Base-by-base conservation (phyloP, 2,797 vertebrate genomes). In the Phalloptychus januarius region DNA sequence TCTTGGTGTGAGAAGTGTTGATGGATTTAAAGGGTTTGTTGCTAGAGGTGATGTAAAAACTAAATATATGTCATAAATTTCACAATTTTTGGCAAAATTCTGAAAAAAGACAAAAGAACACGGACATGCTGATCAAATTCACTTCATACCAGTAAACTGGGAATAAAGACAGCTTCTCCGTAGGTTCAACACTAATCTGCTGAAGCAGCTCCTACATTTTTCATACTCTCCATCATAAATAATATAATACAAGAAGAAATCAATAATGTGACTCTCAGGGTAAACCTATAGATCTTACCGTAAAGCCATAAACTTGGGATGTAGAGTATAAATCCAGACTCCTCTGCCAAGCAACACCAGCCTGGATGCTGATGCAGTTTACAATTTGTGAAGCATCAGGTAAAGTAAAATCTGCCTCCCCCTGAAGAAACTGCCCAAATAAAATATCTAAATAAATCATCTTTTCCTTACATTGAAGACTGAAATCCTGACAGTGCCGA, bases 161-260 rank as follows among this genome's bases (percentile, higher is more conserved):
- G 71, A 81, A 79, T 83, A 67, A 74, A 79, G 28, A 80, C 80
- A 54, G 67, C 40, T 52, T 80, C 67, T 70, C 63, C 70, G 74
- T 31, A 79, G 71, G 48, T 72, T 81, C 71, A 50, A n/a, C 48
- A 63, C 75, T 70, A 50, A 76, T 56, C 75, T 85, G 82, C 91
- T 85, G 85, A 88, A 46, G 78, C 88, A 87, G 79, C 72, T 76
- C 82, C 61, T 91, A 48, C 78, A 92, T 87, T 89, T 90, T 92
- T 87, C 75, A 91, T 92, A 74, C 12, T 44, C 70, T 82, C 44
- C 71, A 87, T 88, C 85, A 93, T 93, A 92, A 94, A 94, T 93
- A 89, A 92, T 91, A 83, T 16, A 92, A 77, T 84, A 72, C 80
- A 91, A 88, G 87, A 83, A 91, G 85, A 89, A 93, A 94, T 94